These are phyloP conservation scores for Cotesia chilonis DNA, from an alignment of 1,140 invertebrate species.

Conservation along the genomic window DNA sequence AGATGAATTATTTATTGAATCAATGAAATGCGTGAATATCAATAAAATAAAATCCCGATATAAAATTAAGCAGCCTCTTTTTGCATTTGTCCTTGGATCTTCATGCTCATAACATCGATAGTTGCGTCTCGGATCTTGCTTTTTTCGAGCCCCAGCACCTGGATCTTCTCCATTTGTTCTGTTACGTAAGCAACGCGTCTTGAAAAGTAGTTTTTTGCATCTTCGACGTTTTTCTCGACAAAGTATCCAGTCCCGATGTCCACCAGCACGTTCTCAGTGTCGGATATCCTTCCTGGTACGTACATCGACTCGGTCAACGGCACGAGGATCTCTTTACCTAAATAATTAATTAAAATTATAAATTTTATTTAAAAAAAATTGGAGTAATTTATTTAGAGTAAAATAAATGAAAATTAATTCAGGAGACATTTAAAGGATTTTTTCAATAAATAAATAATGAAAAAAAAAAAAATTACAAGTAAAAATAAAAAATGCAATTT, in stretches of 20 bases:
- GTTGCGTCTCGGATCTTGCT: slow-evolving; percentile 84
- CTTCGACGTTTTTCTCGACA: slow-evolving; percentile 85
- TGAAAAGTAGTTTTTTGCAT: slow-evolving; percentile 91
- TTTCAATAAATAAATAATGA: too few species aligned
- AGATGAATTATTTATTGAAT: too few species aligned
- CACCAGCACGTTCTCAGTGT: slow-evolving; percentile 85
- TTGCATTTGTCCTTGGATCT: slow-evolving; percentile 62
- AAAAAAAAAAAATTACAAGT: too few species aligned
- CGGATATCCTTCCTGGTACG: slow-evolving; percentile 85
- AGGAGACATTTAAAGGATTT: too few species aligned
- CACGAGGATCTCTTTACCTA: slow-evolving; percentile 81
- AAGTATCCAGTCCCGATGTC: slow-evolving; percentile 96
- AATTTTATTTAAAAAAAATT: background rate
- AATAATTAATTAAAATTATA: slow-evolving; percentile 29
- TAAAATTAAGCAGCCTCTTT: slow-evolving; percentile 42
- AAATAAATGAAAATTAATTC: too few species aligned
- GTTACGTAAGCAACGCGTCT: slow-evolving; percentile 90
- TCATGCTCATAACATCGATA: slow-evolving; percentile 75
- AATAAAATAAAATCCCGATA: slow-evolving; percentile 13
- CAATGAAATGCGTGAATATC: background rate
- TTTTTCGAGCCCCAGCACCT: slow-evolving; percentile 85
- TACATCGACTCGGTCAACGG: slow-evolving; percentile 95
- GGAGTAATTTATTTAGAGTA: background rate
- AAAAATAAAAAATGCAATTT: too few species aligned
- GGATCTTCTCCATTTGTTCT: slow-evolving; percentile 94